Conservation (phyloP, 2,888 invertebrate species). For the Automeris io region DNA sequence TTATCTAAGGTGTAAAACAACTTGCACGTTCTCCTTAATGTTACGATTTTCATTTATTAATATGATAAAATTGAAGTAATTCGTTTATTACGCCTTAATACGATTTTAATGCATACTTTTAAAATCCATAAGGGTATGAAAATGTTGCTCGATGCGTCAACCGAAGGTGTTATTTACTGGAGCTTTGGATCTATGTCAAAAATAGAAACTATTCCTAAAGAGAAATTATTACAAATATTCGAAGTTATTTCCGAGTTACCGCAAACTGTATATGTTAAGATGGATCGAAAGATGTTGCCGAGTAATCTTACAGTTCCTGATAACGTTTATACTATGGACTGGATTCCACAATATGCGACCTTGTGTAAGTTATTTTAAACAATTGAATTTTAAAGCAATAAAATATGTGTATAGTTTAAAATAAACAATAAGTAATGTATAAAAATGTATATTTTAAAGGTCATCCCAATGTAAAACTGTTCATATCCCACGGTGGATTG, state of each 20-base stretch:
- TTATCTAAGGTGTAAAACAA: slow-evolving; percentile 2
- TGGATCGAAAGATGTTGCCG: slow-evolving; percentile 62
- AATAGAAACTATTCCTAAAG: slow-evolving; percentile 70
- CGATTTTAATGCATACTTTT: background rate
- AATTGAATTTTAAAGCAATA: background rate
- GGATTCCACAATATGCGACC: slow-evolving; percentile 75
- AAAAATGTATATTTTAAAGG: slow-evolving; percentile 39
- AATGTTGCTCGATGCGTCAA: slow-evolving; percentile 54
- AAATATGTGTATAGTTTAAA: background rate
- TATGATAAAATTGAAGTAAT: background rate
- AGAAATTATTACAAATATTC: slow-evolving; percentile 63
- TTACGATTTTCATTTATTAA: background rate
- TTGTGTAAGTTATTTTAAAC: slow-evolving; percentile 57
- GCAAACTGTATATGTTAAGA: slow-evolving; percentile 75
- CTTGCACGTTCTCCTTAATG: background rate
- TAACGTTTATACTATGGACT: slow-evolving; percentile 67
- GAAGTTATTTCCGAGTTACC: slow-evolving; percentile 67
- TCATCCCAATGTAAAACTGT: slow-evolving; percentile 73
- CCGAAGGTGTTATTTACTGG: slow-evolving; percentile 75
- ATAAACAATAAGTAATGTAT: too few relatives aligned
- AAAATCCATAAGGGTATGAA: slow-evolving; percentile 51
- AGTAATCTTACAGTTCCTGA: slow-evolving; percentile 63
- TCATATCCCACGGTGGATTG: slow-evolving; percentile 80
- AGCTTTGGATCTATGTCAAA: slow-evolving; percentile 78
- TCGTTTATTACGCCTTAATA: too few relatives aligned